Conservation (phyloP, 2,113 vertebrate species). For the Psettodes erumei region DNA sequence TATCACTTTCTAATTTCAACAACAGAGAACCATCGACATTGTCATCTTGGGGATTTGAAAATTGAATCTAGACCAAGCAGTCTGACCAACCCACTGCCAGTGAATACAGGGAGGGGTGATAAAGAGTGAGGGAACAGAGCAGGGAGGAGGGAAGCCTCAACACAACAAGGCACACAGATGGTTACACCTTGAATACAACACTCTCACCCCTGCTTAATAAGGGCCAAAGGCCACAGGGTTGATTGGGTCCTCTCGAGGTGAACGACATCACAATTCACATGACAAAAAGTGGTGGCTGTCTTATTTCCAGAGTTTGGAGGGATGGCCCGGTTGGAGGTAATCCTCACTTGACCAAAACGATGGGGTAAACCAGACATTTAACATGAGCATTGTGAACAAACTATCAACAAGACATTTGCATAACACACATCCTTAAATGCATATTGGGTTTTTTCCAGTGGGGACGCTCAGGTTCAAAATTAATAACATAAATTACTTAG, state of each 20-base stretch:
- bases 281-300: constrained; percentile 56
- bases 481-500: background rate
- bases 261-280: constrained; percentile 74
- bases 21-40: too few relatives aligned
- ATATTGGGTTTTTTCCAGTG: constrained; percentile 8
- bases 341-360: constrained; percentile 59
- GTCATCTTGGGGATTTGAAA: constrained; percentile 18
- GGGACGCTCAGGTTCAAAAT: background rate
- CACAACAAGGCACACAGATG: constrained; percentile 78
- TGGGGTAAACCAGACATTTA: constrained; percentile 34
- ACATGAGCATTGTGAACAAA: constrained; percentile 30
- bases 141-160: constrained; percentile 51
- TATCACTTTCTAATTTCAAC: too few relatives aligned
- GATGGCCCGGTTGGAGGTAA: constrained; percentile 49
- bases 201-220: constrained; percentile 70
- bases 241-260: constrained; percentile 66
- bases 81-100: constrained; percentile 50
- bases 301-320: constrained; percentile 55
- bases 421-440: constrained; percentile 20
- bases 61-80: constrained; percentile 12
- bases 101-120: constrained; percentile 57
- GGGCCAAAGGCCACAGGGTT: constrained; percentile 74
- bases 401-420: constrained; percentile 18
- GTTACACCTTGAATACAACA: constrained; percentile 76
- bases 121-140: constrained; percentile 40